Base-by-base conservation (phyloP, 2,888 invertebrate genomes). In the Metopia argyrocephala region DNA sequence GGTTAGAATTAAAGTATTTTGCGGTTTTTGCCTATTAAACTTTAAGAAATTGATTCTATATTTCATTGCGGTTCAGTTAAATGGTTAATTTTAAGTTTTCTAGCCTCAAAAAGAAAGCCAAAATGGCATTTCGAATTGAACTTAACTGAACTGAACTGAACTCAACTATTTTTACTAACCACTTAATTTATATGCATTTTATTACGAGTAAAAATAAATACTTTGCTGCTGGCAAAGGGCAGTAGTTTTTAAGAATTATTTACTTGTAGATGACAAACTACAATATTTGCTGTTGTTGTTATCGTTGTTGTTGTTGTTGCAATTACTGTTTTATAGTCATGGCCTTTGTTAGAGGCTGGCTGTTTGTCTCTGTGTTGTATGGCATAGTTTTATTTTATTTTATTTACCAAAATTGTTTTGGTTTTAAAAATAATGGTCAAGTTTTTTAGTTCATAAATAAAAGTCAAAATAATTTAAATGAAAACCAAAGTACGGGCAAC, bases 1-100 rank as follows among this genome's bases (percentile, higher is more conserved):
- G 80, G 80, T 74, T 81, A 81, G 15, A 74, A 81, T 46, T 70
- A 78, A 61, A 76, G 76, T 65, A 69, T 76, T 78, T 61, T 81
- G 80, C 61, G 80, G 80, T 78, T 76, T 78, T 70, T 61, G 80
- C 76, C 80, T 81, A 81, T 81, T 81, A 81, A 81, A 81, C 76
- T 57, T 66, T 56, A 81, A 76, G 80, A 74, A 81, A 81, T 81
- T 81, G 74, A 20, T 81, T 74, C 74, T n/a, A 78, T 81, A 81
- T 78, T 74, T 81, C 76, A 80, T 76, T 69, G 66, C 23, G 61
- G 59, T 52, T 46, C 68, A 66, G 71, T 59, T 71, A 71, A 78
- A 66, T 78, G 71, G 78, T 71, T 65, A 78, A 78, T 71, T 78
- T 66, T 54, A 78, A 78, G 59, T 61, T 65, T 54, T 61, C 65